These are phyloP conservation scores for Ochotona princeps DNA, from an alignment of 2,113 vertebrate species.

Conservation along the genomic window DNA sequence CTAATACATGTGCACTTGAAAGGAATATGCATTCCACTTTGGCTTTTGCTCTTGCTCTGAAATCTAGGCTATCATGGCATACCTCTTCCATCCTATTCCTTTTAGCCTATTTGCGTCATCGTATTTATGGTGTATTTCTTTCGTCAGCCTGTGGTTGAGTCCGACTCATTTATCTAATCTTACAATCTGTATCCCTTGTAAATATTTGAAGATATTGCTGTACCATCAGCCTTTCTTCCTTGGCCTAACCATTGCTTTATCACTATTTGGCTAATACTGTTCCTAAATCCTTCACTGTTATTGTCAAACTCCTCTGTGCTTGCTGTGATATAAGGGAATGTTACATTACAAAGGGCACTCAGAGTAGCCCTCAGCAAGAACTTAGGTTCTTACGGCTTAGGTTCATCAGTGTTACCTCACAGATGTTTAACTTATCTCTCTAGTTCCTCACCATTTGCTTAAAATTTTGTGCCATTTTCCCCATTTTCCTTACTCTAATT, in stretches of 20 bases:
- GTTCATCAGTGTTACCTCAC: not conserved
- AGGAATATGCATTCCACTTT: not conserved
- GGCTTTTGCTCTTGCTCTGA: not conserved
- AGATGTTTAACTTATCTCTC: not conserved
- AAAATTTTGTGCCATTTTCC: constrained; percentile 40
- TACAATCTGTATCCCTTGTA: not conserved
- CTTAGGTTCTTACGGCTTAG: not conserved
- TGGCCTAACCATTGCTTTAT: not conserved
- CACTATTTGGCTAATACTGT: constrained; percentile 17
- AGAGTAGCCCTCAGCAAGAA: not conserved
- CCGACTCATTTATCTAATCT: not conserved
- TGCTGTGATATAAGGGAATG: not conserved
- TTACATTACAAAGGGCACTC: not conserved
- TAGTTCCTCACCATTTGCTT: not conserved
- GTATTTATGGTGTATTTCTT: not conserved
- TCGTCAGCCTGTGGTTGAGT: not conserved
- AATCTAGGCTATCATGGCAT: not conserved
- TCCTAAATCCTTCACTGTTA: constrained; percentile 15
- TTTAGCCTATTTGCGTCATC: not conserved
- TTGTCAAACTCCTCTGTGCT: not conserved
- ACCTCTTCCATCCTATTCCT: not conserved
- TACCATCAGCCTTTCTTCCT: not conserved
- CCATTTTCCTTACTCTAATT: constrained; percentile 29
- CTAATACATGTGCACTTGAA: not conserved
- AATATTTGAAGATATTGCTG: not conserved